These are phyloP conservation scores for Perognathus longimembris DNA, from an alignment of 2,113 vertebrate genomes.

Conservation along the genomic window DNA sequence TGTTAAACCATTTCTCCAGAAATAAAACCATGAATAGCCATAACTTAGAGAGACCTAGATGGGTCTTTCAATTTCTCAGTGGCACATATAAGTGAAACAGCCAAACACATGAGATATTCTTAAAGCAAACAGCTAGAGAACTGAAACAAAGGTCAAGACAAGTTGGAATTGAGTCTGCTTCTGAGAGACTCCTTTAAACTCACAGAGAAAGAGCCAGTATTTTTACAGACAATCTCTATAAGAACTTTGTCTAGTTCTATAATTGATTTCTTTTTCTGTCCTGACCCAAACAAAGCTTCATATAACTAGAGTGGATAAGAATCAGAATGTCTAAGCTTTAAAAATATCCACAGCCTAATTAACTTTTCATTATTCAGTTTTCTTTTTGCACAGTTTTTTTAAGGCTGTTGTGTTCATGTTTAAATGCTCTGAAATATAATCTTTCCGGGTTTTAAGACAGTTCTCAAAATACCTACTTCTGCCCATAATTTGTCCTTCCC, in stretches of 20 bases:
- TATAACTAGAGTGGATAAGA: conserved; percentile 67
- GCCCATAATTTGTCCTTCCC: conserved; percentile 58
- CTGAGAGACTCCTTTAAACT: conserved; percentile 45
- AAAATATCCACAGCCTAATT: conserved; percentile 70
- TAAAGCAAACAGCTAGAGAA: background rate
- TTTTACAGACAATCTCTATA: conserved; percentile 24
- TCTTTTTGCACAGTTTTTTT: conserved; percentile 60
- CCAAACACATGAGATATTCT: background rate
- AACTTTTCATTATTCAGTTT: conserved; percentile 77
- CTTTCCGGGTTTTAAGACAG: conserved; percentile 43
- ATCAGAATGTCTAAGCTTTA: conserved; percentile 69
- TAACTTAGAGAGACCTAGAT: conserved; percentile 16
- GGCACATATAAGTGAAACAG: conserved; percentile 48
- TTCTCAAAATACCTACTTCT: conserved; percentile 61
- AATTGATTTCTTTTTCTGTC: conserved; percentile 24
- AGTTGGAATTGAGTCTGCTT: background rate
- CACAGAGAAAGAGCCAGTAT: background rate
- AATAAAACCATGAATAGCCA: background rate
- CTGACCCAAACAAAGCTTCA: conserved; percentile 52
- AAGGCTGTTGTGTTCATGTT: conserved; percentile 67
- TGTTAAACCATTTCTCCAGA: background rate
- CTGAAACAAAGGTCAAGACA: background rate
- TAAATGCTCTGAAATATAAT: conserved; percentile 60
- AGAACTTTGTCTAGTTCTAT: conserved; percentile 33
- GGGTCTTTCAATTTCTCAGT: background rate